phyloP scores from a whole-genome alignment of 2,888 invertebrate species.

The Tetragonula carbonaria region DNA sequence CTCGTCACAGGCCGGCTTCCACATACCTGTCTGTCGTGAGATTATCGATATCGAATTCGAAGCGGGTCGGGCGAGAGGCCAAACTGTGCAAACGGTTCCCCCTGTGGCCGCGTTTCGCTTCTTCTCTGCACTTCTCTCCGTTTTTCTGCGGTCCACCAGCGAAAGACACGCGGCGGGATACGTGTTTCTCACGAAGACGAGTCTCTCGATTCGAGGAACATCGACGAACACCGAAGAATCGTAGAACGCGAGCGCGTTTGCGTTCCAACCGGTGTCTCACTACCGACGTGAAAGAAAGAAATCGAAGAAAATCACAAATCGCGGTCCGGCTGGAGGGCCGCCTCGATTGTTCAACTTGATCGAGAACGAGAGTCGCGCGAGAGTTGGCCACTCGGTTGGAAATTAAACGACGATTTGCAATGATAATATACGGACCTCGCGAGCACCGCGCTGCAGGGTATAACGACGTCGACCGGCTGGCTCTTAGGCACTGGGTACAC shows the following conservation, averaged over 20 bases:
- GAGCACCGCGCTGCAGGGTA: conserved; percentile 61
- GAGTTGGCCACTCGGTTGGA: conserved; percentile 45
- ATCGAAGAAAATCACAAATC: conserved; percentile 14
- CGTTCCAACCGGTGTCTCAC: background rate
- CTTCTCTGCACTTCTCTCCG: background rate
- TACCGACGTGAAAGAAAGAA: background rate
- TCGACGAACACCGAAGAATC: background rate
- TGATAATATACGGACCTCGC: conserved; percentile 67
- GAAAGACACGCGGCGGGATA: too few species aligned
- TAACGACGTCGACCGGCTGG: conserved; percentile 72
- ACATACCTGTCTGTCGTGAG: conserved; percentile 6
- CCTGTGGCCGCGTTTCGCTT: background rate
- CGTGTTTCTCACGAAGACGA: background rate
- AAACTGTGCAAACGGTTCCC: background rate
- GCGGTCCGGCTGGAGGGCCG: background rate
- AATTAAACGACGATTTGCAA: conserved; percentile 66
- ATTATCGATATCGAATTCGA: conserved; percentile 2
- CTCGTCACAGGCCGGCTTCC: background rate
- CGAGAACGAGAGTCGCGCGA: background rate
- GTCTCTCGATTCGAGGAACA: background rate
- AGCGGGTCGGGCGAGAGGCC: background rate
- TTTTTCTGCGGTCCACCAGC: too few species aligned
- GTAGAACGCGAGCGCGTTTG: background rate
- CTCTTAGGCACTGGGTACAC: conserved; percentile 78
- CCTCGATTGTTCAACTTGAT: background rate